Evolutionary conservation across 2,797 vertebrate species (phyloP).

Genomic region (Eulemur mongoz): DNA sequence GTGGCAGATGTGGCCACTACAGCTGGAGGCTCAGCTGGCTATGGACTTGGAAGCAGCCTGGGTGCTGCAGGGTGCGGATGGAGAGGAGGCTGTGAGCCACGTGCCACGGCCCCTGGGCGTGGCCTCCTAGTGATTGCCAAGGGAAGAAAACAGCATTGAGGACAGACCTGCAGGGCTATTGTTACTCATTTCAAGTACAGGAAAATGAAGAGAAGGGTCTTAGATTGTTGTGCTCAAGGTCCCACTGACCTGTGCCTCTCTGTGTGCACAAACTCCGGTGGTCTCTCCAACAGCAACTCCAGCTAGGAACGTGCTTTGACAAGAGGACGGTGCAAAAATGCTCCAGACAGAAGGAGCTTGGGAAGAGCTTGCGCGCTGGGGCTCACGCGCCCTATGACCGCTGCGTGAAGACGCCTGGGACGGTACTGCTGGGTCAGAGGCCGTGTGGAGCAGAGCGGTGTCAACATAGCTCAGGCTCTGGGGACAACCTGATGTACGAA

Average conservation of each 20-base stretch:
- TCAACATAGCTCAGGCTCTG: not conserved
- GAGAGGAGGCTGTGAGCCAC: not conserved
- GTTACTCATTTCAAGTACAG: not conserved
- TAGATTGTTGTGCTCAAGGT: accelerated
- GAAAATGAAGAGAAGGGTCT: accelerated
- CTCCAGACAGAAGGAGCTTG: not conserved
- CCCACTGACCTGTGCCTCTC: not conserved
- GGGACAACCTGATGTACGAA: accelerated
- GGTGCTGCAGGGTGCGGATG: not conserved
- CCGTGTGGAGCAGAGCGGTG: not conserved
- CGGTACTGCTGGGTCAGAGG: accelerated
- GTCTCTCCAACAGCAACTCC: not conserved
- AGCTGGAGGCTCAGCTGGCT: not conserved
- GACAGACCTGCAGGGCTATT: not conserved
- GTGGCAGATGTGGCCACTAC: too few relatives aligned
- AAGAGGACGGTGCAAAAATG: accelerated
- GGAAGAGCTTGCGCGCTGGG: not conserved
- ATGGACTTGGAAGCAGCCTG: too few relatives aligned
- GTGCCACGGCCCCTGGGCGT: too few relatives aligned
- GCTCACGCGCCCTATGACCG: too few relatives aligned
- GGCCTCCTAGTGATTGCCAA: too few relatives aligned
- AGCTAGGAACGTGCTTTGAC: too few relatives aligned
- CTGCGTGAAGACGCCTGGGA: not conserved
- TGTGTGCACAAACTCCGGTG: accelerated
- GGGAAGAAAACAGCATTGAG: accelerated